phyloP scores from a whole-genome alignment of 2,113 vertebrate genomes.

The Danionella cerebrum region DNA sequence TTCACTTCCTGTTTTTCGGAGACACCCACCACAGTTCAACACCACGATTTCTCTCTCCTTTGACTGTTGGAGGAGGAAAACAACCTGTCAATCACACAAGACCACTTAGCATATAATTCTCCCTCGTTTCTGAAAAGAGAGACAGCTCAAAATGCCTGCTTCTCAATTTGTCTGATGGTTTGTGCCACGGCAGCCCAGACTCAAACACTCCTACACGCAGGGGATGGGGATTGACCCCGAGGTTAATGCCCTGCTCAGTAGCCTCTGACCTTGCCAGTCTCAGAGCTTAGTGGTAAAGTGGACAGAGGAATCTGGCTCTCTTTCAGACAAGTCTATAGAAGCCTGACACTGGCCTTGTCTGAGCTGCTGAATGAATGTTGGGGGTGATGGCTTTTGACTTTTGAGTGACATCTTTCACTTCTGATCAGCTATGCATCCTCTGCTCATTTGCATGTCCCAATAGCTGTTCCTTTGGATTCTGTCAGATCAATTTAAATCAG shows the following conservation, averaged over 20 bases:
- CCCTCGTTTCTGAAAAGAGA: neutral
- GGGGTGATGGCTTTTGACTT: constrained; percentile 12
- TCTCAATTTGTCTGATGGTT: constrained; percentile 8
- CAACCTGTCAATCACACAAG: constrained; percentile 12
- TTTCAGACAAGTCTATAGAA: constrained; percentile 58
- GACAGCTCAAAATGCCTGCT: neutral
- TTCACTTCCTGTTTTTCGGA: neutral
- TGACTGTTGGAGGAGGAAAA: constrained; percentile 1
- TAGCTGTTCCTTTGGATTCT: neutral
- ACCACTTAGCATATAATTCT: neutral
- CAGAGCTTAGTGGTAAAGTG: constrained; percentile 56
- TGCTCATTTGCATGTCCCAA: neutral
- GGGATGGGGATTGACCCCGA: constrained; percentile 28
- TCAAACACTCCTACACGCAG: constrained; percentile 3
- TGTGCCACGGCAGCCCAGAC: constrained; percentile 3
- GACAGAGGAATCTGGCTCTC: constrained; percentile 61
- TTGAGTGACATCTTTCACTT: constrained; percentile 21
- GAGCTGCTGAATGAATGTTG: neutral
- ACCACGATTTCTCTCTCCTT: constrained; percentile 16
- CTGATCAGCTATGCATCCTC: neutral
- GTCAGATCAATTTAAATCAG: no score
- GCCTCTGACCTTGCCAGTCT: constrained; percentile 49
- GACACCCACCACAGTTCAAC: constrained; percentile 6
- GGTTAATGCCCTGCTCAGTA: constrained; percentile 50
- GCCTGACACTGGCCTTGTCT: constrained; percentile 29